These are phyloP conservation scores for Cyphotilapia sp. DNA, from an alignment of 2,113 vertebrate genomes.

Conservation along the genomic window DNA sequence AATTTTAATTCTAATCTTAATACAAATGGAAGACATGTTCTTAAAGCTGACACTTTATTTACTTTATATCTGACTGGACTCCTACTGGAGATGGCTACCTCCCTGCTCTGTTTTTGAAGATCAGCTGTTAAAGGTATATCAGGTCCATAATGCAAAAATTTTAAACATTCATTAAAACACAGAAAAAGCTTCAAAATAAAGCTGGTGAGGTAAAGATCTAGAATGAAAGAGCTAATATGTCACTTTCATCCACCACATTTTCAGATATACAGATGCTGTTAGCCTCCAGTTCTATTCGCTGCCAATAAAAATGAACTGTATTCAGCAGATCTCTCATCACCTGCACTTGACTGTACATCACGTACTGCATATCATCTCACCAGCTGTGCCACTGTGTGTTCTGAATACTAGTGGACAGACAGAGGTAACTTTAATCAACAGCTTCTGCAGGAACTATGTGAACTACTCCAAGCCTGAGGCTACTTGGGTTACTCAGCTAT, in stretches of 20 bases:
- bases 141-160: background rate
- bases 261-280: background rate
- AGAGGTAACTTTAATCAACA: background rate
- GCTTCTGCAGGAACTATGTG: background rate
- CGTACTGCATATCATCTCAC: background rate
- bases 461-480: background rate
- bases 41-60: background rate
- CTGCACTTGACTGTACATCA: background rate
- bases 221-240: background rate
- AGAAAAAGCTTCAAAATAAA: background rate
- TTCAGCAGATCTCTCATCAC: background rate
- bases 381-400: background rate
- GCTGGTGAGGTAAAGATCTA: background rate
- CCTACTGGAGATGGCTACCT: background rate
- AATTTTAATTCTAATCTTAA: background rate
- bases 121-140: background rate
- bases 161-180: background rate
- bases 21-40: background rate
- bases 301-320: background rate
- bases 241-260: background rate
- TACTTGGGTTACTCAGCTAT: background rate
- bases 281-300: background rate
- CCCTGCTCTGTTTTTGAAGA: background rate
- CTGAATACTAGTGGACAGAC: background rate
- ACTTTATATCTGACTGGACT: background rate